These are phyloP conservation scores for Harpagifer antarcticus DNA, from an alignment of 2,797 vertebrate species.

Conservation along the genomic window DNA sequence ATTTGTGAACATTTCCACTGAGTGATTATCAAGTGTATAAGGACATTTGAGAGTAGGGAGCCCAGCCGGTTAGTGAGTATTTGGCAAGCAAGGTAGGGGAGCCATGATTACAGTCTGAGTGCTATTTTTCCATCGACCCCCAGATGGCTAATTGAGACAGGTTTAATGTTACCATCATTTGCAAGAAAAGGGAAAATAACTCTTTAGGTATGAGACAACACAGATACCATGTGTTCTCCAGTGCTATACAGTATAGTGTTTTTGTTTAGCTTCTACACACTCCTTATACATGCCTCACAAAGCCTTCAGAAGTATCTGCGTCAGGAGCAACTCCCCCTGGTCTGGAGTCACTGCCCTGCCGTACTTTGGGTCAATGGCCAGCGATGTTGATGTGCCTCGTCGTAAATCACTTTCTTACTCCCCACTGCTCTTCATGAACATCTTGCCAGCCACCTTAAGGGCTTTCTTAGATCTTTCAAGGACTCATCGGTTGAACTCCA, in stretches of 20 bases:
- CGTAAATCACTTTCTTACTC: slow-evolving; percentile 60
- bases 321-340: neutral
- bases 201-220: slow-evolving; percentile 31
- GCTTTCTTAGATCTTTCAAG: slow-evolving; percentile 45
- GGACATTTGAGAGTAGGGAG: slow-evolving; percentile 68
- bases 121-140: slow-evolving; percentile 68
- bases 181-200: slow-evolving; percentile 41
- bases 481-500: slow-evolving; percentile 27
- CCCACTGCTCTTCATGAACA: slow-evolving; percentile 43
- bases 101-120: slow-evolving; percentile 69
- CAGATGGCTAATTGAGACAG: slow-evolving; percentile 76
- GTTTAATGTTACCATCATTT: slow-evolving; percentile 64
- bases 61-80: slow-evolving; percentile 61
- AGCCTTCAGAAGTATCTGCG: neutral
- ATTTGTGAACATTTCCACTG: slow-evolving; percentile 72
- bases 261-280: neutral
- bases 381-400: slow-evolving; percentile 33
- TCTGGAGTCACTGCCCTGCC: neutral
- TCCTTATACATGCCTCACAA: neutral
- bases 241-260: neutral
- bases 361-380: slow-evolving; percentile 26
- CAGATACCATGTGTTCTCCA: neutral
- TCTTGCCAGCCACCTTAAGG: slow-evolving; percentile 47
- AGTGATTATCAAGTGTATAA: slow-evolving; percentile 72
- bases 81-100: slow-evolving; percentile 67